These are phyloP conservation scores for Naja naja DNA, from an alignment of 2,113 vertebrate genomes.

Conservation along the genomic window DNA sequence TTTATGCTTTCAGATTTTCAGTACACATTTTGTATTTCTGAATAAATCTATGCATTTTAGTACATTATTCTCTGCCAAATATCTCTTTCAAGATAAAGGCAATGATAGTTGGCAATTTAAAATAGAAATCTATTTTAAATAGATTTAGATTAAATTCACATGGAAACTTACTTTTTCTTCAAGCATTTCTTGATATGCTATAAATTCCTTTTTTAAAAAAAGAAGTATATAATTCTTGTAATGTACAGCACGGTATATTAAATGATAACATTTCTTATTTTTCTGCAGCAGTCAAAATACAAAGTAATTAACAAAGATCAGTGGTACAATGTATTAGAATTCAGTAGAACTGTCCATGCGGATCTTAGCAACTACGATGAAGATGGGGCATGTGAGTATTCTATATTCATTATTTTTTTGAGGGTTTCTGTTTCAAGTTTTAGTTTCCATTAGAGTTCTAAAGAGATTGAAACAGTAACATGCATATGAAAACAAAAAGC, in stretches of 20 bases:
- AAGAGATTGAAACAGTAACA: neutral
- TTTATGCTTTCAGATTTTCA: neutral
- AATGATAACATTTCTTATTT: slow-evolving; percentile 28
- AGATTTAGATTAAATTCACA: neutral
- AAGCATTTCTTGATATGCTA: neutral
- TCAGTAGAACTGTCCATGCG: slow-evolving; percentile 91
- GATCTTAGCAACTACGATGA: slow-evolving; percentile 98
- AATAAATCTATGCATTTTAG: neutral
- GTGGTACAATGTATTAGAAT: slow-evolving; percentile 98
- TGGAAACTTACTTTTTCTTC: neutral
- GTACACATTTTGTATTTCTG: neutral
- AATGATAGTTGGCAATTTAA: neutral
- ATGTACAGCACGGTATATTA: neutral
- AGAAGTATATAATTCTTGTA: neutral
- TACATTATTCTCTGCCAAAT: too few species aligned
- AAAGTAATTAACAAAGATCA: slow-evolving; percentile 98
- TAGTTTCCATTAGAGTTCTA: neutral
- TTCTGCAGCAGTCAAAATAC: slow-evolving; percentile 90
- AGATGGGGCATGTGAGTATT: slow-evolving; percentile 94
- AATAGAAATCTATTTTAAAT: neutral
- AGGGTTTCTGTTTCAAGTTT: slow-evolving; percentile 25
- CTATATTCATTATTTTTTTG: neutral
- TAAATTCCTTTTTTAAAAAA: neutral
- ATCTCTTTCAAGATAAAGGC: neutral
- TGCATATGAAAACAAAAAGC: neutral